These are phyloP conservation scores for Neopelma chrysocephalum DNA, from an alignment of 2,797 vertebrate species.

Conservation along the genomic window DNA sequence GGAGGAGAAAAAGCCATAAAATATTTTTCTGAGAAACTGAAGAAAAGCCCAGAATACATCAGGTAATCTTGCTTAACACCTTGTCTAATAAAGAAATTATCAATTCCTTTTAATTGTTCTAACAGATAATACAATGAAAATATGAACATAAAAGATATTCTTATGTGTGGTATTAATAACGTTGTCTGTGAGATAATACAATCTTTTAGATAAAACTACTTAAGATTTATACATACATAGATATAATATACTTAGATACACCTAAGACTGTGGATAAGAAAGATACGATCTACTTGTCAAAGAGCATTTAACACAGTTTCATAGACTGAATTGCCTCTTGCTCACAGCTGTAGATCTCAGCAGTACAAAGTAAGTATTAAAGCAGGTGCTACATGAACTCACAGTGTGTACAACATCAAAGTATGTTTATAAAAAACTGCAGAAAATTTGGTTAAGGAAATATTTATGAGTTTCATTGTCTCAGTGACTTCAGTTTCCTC, in stretches of 20 bases:
- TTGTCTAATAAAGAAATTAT: neutral
- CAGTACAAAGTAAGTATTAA: neutral
- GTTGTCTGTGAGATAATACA: neutral
- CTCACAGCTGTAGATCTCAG: neutral
- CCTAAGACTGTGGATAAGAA: neutral
- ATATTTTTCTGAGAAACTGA: constrained; percentile 71
- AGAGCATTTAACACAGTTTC: neutral
- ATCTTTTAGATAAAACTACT: neutral
- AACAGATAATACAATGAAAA: neutral
- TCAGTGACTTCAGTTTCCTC: neutral
- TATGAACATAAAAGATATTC: neutral
- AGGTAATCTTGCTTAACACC: constrained; percentile 62
- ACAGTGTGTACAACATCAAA: neutral
- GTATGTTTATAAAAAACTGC: neutral
- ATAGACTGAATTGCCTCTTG: neutral
- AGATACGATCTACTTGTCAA: neutral
- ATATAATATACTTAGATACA: neutral
- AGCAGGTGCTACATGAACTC: neutral
- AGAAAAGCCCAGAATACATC: constrained; percentile 71
- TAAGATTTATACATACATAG: neutral
- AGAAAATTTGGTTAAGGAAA: neutral
- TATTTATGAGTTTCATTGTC: neutral
- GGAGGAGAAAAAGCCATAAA: constrained; percentile 69
- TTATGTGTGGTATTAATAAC: neutral
- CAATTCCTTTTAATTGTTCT: neutral